Conservation (phyloP, 2,888 invertebrate genomes). For the Leucania comma region DNA sequence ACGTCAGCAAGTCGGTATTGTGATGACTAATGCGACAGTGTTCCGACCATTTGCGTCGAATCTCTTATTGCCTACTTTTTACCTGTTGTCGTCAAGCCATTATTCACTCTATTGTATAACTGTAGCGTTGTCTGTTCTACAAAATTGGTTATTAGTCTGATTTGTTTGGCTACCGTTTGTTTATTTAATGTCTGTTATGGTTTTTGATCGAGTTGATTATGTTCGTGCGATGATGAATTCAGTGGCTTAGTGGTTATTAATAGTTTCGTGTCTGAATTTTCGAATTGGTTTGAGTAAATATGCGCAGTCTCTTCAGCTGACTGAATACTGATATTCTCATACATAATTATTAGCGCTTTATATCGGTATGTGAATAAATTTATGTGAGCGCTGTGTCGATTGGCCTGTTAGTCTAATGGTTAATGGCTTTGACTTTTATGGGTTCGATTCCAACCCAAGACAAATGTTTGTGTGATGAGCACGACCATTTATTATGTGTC, state of each 20-base stretch:
- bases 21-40: constrained; percentile 87
- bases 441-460: too few relatives aligned
- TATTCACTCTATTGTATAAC: constrained; percentile 85
- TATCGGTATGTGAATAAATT: constrained; percentile 13
- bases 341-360: constrained; percentile 5
- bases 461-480: too few relatives aligned
- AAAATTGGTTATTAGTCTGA: constrained; percentile 72
- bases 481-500: too few relatives aligned
- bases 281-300: constrained; percentile 19
- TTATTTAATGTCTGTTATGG: constrained; percentile 59
- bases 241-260: constrained; percentile 28
- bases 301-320: neutral
- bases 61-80: constrained; percentile 87
- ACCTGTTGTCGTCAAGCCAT: constrained; percentile 84
- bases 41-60: constrained; percentile 83
- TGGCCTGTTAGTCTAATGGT: too few relatives aligned
- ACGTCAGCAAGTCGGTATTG: constrained; percentile 86
- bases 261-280: constrained; percentile 31
- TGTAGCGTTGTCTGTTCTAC: constrained; percentile 74
- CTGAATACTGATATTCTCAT: constrained; percentile 1
- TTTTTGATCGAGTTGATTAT: constrained; percentile 58
- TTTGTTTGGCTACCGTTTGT: constrained; percentile 65
- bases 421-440: too few relatives aligned
- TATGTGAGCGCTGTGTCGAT: neutral
- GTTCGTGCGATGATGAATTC: constrained; percentile 26